These are phyloP conservation scores for Darevskia mixta DNA, from an alignment of 2,797 vertebrate genomes.

Conservation along the genomic window DNA sequence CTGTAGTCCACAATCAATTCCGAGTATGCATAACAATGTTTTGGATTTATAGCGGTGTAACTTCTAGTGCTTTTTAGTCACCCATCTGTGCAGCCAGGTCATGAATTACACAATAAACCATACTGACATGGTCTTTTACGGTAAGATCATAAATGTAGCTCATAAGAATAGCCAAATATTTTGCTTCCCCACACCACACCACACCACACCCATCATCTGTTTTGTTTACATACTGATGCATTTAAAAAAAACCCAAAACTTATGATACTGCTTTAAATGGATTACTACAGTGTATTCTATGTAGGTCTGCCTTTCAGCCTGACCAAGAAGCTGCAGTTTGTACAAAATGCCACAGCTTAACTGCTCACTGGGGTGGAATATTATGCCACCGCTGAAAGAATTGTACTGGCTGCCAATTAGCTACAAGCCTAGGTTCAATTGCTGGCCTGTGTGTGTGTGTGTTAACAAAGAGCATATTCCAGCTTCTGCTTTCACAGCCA, in stretches of 20 bases:
- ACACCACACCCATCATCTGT: background rate
- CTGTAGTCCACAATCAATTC: slow-evolving; percentile 44
- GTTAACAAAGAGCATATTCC: background rate
- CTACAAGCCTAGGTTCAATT: too few species aligned
- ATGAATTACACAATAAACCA: slow-evolving; percentile 48
- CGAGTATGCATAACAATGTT: slow-evolving; percentile 42
- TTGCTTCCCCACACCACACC: background rate
- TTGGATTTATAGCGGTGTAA: slow-evolving; percentile 56
- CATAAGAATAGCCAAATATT: slow-evolving; percentile 26
- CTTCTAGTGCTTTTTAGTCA: slow-evolving; percentile 49
- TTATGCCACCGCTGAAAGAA: too few species aligned
- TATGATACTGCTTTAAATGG: background rate
- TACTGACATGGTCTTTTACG: slow-evolving; percentile 15
- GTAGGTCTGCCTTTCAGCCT: too few species aligned
- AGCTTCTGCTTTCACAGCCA: background rate
- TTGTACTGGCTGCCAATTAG: too few species aligned
- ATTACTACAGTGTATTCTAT: too few species aligned
- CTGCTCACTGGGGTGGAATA: too few species aligned
- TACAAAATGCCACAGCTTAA: too few species aligned
- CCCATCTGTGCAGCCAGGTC: slow-evolving; percentile 46
- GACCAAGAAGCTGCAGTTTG: too few species aligned
- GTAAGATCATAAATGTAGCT: slow-evolving; percentile 53
- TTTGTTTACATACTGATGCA: background rate
- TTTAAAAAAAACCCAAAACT: background rate
- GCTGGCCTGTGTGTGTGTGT: background rate